A percentile compares a stretch with the other conserved stretches of the same genome.
Conservation (phyloP, 2,113 vertebrate genomes). For the Cyanocitta stelleri region DNA sequence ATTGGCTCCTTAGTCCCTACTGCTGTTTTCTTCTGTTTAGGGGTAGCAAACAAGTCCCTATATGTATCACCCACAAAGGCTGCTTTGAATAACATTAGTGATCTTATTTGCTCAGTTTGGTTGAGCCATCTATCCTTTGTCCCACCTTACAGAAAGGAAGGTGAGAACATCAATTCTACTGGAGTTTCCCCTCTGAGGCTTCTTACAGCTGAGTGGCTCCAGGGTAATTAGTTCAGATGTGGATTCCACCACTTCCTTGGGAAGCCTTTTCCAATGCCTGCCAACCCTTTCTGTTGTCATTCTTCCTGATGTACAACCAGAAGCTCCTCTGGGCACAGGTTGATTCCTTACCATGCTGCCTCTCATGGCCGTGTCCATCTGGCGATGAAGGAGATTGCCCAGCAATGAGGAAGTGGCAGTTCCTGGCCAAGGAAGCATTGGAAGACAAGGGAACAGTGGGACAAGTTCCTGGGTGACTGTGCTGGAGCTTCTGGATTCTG, state of each 20-base stretch:
- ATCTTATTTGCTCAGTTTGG: not conserved
- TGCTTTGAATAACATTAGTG: not conserved
- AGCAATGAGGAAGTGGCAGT: not conserved
- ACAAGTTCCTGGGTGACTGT: not conserved
- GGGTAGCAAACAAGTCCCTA: not conserved
- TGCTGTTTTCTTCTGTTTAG: not conserved
- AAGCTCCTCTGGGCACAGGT: not conserved
- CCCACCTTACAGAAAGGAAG: not conserved
- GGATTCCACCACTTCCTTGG: not conserved
- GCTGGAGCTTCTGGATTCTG: not conserved
- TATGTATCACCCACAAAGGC: not conserved
- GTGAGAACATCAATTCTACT: not conserved
- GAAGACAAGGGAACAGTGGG: not conserved
- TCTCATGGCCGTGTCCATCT: not conserved
- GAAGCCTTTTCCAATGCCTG: not conserved
- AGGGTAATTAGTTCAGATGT: not conserved
- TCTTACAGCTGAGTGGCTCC: not conserved
- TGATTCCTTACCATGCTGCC: not conserved
- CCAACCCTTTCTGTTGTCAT: not conserved
- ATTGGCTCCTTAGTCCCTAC: not conserved
- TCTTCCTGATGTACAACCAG: not conserved
- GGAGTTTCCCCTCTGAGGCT: not conserved
- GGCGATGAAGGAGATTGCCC: not conserved
- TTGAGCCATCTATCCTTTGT: not conserved
- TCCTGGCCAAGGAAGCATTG: not conserved